These are phyloP conservation scores for Ochropacha duplaris DNA, from an alignment of 2,888 invertebrate genomes.

Conservation along the genomic window DNA sequence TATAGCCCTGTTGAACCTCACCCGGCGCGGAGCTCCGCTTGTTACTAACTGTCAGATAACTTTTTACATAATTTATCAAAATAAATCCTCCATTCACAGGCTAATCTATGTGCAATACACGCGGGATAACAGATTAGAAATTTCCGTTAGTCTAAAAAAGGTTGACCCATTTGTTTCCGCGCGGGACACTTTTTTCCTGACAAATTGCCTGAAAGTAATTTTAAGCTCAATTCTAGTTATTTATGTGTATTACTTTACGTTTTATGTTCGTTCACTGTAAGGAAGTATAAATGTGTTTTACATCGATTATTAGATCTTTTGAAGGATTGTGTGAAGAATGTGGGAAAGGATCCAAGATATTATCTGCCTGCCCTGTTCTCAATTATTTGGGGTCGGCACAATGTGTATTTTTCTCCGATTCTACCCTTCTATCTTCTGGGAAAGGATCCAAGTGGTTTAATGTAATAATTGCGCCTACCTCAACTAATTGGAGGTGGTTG, in stretches of 20 bases:
- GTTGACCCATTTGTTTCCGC: conserved; percentile 69
- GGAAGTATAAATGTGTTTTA: conserved; percentile 11
- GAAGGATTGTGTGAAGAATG: background rate
- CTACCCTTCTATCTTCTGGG: too few species aligned
- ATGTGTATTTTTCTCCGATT: too few species aligned
- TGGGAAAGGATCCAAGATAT: too few species aligned
- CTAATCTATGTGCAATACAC: conserved; percentile 45
- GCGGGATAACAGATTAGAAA: conserved; percentile 66
- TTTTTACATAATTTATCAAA: conserved; percentile 31
- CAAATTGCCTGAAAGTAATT: conserved; percentile 79
- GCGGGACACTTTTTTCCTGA: conserved; percentile 71
- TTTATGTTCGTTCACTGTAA: conserved; percentile 42
- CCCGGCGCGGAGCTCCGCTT: background rate
- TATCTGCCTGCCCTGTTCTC: too few species aligned
- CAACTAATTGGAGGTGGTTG: too few species aligned
- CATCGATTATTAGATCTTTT: background rate
- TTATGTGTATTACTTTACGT: conserved; percentile 67
- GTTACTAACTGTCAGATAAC: background rate
- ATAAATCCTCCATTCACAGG: conserved; percentile 29
- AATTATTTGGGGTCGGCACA: too few species aligned
- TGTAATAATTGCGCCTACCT: too few species aligned
- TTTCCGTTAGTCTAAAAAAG: conserved; percentile 67
- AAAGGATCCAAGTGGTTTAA: too few species aligned
- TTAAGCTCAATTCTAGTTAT: conserved; percentile 72
- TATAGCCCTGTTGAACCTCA: too few species aligned